Percentiles rank a stretch among this genome's conserved stretches.
Conservation (phyloP, 1,140 invertebrate species). For the Phthorimaea operculella region DNA sequence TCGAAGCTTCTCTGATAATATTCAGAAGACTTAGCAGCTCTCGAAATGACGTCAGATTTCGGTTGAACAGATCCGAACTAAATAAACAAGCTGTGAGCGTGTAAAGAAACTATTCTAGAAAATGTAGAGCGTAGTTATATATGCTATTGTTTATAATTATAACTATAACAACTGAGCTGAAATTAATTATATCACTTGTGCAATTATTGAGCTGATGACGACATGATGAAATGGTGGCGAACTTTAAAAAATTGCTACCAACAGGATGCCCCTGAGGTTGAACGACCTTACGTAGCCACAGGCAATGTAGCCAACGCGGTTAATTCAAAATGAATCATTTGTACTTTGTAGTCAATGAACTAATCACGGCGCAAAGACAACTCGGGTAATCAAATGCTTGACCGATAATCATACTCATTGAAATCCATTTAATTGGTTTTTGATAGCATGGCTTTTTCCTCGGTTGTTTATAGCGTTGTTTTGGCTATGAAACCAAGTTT, state of each 20-base stretch:
- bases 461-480: slow-evolving; percentile 3
- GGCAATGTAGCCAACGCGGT: slow-evolving; percentile 21
- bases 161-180: background rate
- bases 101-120: background rate
- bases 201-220: background rate
- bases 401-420: background rate
- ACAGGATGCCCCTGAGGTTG: slow-evolving; percentile 31
- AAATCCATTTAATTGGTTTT: background rate
- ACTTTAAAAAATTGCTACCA: slow-evolving; percentile 4
- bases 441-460: background rate
- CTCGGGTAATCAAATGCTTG: background rate
- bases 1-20: too few species aligned
- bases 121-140: background rate
- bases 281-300: slow-evolving; percentile 30
- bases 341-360: slow-evolving; percentile 14
- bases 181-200: background rate
- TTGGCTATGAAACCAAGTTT: slow-evolving; percentile 24
- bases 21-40: too few species aligned
- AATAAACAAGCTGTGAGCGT: background rate
- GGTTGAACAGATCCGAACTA: background rate
- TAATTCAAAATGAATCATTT: slow-evolving; percentile 23
- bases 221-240: too few species aligned
- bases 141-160: background rate
- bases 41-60: background rate
- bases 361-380: slow-evolving; percentile 5